Evolutionary conservation across 2,888 invertebrate genomes (phyloP), one percentile per base, ranked within the genome.

Genomic region (Sphaerolaimus hirsutus): DNA sequence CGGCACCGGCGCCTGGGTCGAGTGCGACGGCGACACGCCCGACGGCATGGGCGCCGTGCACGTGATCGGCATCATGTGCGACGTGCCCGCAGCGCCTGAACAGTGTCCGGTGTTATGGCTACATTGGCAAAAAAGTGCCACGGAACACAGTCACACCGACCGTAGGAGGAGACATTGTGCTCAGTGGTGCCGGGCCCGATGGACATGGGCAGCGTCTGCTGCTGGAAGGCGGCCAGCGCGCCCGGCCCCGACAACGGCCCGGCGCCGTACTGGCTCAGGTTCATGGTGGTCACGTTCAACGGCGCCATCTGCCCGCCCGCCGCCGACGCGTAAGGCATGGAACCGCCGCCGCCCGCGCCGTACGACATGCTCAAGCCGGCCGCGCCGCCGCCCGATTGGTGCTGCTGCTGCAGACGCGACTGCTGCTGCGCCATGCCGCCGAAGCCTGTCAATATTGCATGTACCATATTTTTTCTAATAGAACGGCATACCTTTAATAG

Each of bases 221-320:
- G 29, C 29, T 29, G 29, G 7, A 29, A 14, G 10, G 7, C n/a
- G n/a, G n/a, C n/a, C n/a, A n/a, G 26, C 22, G 43, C 32, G n/a
- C 43, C 43, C 4, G 43, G 43, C 21, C 35, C 35, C 17, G 43
- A 43, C 23, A 43, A 23, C 21, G 43, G 43, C 2, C 43, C 43
- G 2, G 35, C 32, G 17, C 22, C 24, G 35, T 24, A 22, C 22
- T 2, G 12, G 35, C 22, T n/a, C 25, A 42, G 19, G 14, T 35
- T 35, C 12, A 23, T 17, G 4, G 43, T 43, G 32, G 35, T 22
- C 32, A 43, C 43, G 35, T 29, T 22, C n/a, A 43, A 22, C 21
- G 43, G 43, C 35, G 29, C 35, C 14, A 17, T 35, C 21, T 32
- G 24, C 5, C 35, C 19, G 25, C 29, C 7, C 29, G 29, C 29